phyloP scores from a whole-genome alignment of 2,888 invertebrate genomes.

The Chrysolina haemoptera region DNA sequence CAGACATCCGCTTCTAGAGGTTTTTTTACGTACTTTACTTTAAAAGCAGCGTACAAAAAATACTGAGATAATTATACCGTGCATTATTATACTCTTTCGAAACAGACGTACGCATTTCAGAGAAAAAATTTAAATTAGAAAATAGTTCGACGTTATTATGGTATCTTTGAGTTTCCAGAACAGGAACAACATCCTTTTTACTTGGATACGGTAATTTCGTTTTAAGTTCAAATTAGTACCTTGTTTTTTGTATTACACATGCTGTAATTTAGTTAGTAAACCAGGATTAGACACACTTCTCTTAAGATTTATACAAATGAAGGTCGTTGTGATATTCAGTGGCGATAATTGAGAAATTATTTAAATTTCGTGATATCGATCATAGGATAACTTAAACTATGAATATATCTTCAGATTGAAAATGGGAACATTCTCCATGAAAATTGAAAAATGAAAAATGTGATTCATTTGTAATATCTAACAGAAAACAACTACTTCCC shows the following conservation, averaged over 20 bases:
- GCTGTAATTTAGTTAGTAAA: conserved; percentile 13
- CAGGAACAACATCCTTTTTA: conserved; percentile 21
- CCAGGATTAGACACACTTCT: conserved; percentile 12
- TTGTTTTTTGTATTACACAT: not conserved
- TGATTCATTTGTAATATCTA: too few species aligned
- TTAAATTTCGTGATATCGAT: too few species aligned
- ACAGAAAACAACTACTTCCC: too few species aligned
- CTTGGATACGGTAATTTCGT: conserved; percentile 24
- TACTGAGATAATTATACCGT: conserved; percentile 39
- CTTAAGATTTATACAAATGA: not conserved
- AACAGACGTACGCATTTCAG: conserved; percentile 31
- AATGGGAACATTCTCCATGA: too few species aligned
- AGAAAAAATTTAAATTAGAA: conserved; percentile 45
- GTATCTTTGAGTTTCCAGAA: conserved; percentile 27
- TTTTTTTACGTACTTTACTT: conserved; percentile 46
- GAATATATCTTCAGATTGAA: too few species aligned
- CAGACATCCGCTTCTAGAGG: conserved; percentile 52
- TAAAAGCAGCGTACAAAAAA: conserved; percentile 41
- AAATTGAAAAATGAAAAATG: too few species aligned
- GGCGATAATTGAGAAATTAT: too few species aligned
- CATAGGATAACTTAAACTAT: too few species aligned
- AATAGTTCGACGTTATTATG: conserved; percentile 41
- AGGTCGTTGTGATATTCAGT: not conserved
- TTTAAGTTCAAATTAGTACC: conserved; percentile 8
- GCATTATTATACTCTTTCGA: conserved; percentile 34